Evolutionary conservation across 2,888 invertebrate species (phyloP), one percentile per base, ranked within the genome.

Genomic region (Philereme vetulata): DNA sequence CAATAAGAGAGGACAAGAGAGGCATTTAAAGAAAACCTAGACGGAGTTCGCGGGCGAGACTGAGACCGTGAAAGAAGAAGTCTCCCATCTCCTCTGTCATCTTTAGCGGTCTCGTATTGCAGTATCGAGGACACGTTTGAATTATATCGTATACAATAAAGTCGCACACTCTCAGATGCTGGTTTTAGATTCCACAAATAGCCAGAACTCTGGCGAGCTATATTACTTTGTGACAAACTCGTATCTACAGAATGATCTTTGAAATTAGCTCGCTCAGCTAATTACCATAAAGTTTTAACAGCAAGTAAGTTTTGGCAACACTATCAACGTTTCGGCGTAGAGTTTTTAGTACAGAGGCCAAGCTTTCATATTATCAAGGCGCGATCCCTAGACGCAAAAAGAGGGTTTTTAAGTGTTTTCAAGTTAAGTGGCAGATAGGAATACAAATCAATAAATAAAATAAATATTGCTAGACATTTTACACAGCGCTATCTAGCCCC

Each of bases 221-320:
- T 54, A 70, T 77, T 70, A 76, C 75, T 72, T 68, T 60, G 69
- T 72, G 79, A 76, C 78, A 76, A 80, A 77, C 76, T 80, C 72
- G 64, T 71, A 75, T 74, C 75, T 76, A 74, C 68, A 76, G 78
- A 74, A 80, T 81, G 81, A 85, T 85, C 80, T 84, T 80, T 77
- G 81, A 78, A 80, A 85, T 86, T 81, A 85, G 81, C 80, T 75
- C 72, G 76, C 79, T 78, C 79, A 75, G 77, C 80, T 85, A 85
- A 85, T 86, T 85, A 85, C 81, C 81, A 84, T 86, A 85, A 85
- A 85, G 84, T 85, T 85, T 82, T 77, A 82, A 82, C 80, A 74
- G 75, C 74, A 73, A 71, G 67, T 62, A 80, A 83, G 76, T 85
- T 83, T 83, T 83, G 80, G 80, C 80, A 81, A 81, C 81, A 83